These are phyloP conservation scores for Drosophila barbarae DNA, from an alignment of 2,888 invertebrate genomes.

Conservation along the genomic window DNA sequence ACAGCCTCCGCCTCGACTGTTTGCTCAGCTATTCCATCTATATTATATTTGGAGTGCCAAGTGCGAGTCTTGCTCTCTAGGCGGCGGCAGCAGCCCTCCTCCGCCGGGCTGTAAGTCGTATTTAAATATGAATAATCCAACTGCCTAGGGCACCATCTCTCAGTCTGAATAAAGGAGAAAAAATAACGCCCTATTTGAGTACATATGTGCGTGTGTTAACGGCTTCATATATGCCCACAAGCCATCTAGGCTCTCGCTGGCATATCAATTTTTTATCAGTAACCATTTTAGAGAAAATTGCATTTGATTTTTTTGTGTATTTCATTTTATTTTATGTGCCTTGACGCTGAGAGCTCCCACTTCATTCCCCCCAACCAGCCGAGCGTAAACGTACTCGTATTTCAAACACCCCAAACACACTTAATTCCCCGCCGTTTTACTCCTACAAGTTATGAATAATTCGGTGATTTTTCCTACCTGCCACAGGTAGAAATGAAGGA, in stretches of 20 bases:
- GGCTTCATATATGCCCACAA: slow-evolving; percentile 10
- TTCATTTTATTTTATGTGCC: slow-evolving; percentile 53
- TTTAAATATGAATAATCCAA: slow-evolving; percentile 67
- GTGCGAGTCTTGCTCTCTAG: slow-evolving; percentile 1
- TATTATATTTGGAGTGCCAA: slow-evolving; percentile 29
- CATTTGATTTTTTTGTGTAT: slow-evolving; percentile 55
- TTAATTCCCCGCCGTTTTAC: slow-evolving; percentile 29
- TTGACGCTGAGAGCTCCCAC: slow-evolving; percentile 24
- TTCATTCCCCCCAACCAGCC: slow-evolving; percentile 23
- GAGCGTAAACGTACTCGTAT: slow-evolving; percentile 5
- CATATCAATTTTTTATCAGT: slow-evolving; percentile 69
- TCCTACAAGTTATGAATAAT: slow-evolving; percentile 37
- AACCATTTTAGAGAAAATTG: slow-evolving; percentile 69
- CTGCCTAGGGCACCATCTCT: slow-evolving; percentile 44
- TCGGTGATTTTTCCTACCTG: slow-evolving; percentile 22
- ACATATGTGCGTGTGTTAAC: slow-evolving; percentile 10
- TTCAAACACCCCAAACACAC: slow-evolving; percentile 17
- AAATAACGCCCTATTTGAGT: slow-evolving; percentile 28
- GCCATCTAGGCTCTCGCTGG: slow-evolving; percentile 31
- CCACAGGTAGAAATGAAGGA: slow-evolving; percentile 4
- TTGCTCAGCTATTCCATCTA: slow-evolving; percentile 41
- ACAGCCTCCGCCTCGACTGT: slow-evolving; percentile 19
- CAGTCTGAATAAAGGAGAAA: slow-evolving; percentile 11
- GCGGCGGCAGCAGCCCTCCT: slow-evolving; percentile 8
- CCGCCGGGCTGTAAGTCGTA: slow-evolving; percentile 20